A percentile compares a stretch with the other conserved stretches of the same genome.
These are phyloP conservation scores for Cryptoprocta ferox DNA, from an alignment of 2,797 vertebrate genomes.

Conservation along the genomic window DNA sequence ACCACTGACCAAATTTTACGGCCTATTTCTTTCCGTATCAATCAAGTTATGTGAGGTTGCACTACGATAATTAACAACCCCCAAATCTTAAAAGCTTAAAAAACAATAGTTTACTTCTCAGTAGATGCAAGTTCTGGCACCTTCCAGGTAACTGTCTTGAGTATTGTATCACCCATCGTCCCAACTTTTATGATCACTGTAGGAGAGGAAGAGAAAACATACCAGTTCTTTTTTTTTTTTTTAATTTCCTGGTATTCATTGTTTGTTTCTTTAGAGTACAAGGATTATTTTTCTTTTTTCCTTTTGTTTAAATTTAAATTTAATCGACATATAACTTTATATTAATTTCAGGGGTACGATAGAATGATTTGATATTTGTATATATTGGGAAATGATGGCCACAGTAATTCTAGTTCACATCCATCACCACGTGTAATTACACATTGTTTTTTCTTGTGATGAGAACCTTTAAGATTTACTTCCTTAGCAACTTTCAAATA, in stretches of 20 bases:
- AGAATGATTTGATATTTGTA: neutral
- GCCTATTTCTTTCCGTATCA: neutral
- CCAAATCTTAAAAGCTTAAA: slow-evolving; percentile 9
- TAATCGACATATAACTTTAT: neutral
- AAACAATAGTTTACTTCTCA: neutral
- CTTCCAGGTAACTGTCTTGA: neutral
- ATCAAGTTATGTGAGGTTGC: neutral
- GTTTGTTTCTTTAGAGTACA: neutral
- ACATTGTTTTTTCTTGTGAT: neutral
- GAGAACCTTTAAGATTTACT: neutral
- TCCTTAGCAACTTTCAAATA: neutral
- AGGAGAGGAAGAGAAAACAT: neutral
- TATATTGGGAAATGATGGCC: neutral
- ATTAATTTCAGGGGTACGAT: neutral
- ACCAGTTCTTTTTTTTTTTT: neutral
- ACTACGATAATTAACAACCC: neutral
- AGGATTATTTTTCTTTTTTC: neutral
- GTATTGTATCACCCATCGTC: neutral
- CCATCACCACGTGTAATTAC: neutral
- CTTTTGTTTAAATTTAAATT: neutral
- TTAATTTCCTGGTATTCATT: neutral
- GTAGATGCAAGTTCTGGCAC: neutral
- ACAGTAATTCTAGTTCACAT: neutral
- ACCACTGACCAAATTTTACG: neutral
- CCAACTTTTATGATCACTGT: fast-evolving